phyloP scores from a whole-genome alignment of 2,888 invertebrate species.

The Ichneumoninae sp. region DNA sequence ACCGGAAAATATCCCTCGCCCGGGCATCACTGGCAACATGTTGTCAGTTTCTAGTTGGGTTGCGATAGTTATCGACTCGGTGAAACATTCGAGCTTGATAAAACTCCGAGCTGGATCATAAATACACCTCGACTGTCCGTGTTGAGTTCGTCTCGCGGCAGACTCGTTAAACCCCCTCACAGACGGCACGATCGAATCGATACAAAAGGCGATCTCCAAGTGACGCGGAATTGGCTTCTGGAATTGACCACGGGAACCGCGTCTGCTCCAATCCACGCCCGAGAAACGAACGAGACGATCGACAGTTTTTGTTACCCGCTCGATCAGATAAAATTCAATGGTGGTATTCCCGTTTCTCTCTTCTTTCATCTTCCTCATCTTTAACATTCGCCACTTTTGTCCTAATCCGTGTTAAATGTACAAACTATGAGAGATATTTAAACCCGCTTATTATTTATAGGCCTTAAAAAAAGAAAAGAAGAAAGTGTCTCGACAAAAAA shows the following conservation, averaged over 20 bases:
- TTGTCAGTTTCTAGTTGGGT: not conserved
- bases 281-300: not conserved
- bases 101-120: not conserved
- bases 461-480: too few relatives aligned
- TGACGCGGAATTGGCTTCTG: not conserved
- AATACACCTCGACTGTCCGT: not conserved
- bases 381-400: too few relatives aligned
- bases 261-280: slow-evolving; percentile 1
- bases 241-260: slow-evolving; percentile 14
- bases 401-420: too few relatives aligned
- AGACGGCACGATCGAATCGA: slow-evolving; percentile 9
- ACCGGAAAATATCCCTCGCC: not conserved
- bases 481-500: too few relatives aligned
- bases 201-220: not conserved
- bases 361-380: not conserved
- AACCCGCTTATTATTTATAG: too few relatives aligned
- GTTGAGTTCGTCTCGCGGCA: not conserved
- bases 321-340: slow-evolving; percentile 59
- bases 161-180: not conserved
- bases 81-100: not conserved
- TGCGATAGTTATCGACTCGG: not conserved
- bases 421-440: too few relatives aligned
- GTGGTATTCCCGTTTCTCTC: not conserved
- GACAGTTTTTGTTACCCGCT: not conserved
- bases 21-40: not conserved